Percentiles rank a stretch among this genome's conserved stretches.
These are phyloP conservation scores for Phytoseiulus persimilis DNA, from an alignment of 2,888 invertebrate genomes.

Conservation along the genomic window DNA sequence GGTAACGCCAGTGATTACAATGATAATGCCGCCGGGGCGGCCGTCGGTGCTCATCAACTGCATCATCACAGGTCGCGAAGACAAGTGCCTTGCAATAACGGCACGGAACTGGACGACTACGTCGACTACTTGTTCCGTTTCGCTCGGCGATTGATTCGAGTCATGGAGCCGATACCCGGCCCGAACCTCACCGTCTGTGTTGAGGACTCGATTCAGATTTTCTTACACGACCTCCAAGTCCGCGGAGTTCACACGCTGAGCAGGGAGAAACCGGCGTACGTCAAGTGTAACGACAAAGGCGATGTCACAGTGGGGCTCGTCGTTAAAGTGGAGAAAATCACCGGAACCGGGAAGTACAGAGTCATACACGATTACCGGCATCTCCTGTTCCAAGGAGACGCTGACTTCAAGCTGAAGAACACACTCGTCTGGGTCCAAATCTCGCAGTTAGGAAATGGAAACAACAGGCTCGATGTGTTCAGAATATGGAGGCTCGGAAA, in stretches of 20 bases:
- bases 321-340: slow-evolving; percentile 44
- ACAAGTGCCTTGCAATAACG: slow-evolving; percentile 46
- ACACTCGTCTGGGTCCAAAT: slow-evolving; percentile 45
- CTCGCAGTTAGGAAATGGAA: slow-evolving; percentile 44
- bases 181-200: slow-evolving; percentile 45
- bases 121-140: slow-evolving; percentile 46
- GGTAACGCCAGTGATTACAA: slow-evolving; percentile 11
- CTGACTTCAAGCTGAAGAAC: slow-evolving; percentile 43
- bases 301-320: slow-evolving; percentile 45
- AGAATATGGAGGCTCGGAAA: slow-evolving; percentile 45
- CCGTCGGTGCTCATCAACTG: neutral
- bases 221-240: slow-evolving; percentile 45
- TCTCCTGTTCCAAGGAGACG: slow-evolving; percentile 46
- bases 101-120: slow-evolving; percentile 46
- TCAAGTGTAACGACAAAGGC: slow-evolving; percentile 43
- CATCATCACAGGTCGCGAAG: slow-evolving; percentile 40
- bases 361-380: slow-evolving; percentile 45
- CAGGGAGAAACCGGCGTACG: slow-evolving; percentile 45
- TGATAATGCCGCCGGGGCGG: neutral
- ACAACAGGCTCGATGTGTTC: slow-evolving; percentile 43
- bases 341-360: slow-evolving; percentile 44
- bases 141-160: slow-evolving; percentile 44
- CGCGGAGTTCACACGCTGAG: slow-evolving; percentile 45
- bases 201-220: slow-evolving; percentile 45
- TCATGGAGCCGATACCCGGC: slow-evolving; percentile 45